Evolutionary conservation across 2,113 vertebrate species (phyloP), one percentile per base, ranked within the genome.

Genomic region (Leuciscus idus): DNA sequence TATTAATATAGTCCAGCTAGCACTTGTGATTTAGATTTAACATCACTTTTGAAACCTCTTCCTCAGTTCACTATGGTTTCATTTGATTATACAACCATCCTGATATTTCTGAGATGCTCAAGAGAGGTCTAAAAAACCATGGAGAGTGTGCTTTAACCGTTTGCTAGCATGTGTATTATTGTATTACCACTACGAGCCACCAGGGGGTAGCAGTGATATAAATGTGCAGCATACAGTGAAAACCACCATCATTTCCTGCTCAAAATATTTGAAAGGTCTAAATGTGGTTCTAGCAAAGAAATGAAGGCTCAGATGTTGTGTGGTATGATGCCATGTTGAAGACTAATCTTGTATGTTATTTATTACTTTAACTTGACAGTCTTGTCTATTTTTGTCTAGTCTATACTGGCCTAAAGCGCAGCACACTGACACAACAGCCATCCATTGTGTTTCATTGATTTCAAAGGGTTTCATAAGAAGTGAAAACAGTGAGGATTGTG

Each of bases 191-290:
- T 36, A 68, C 57, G 0, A 59, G 55, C 88, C 94, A 93, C 91
- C 87, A 91, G 93, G 87, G 81, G 91, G 90, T 74, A 72, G 80
- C 73, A 81, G 59, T 87, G 87, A 91, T 86, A 8, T 2, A 59
- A 4, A 39, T 62, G 23, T 64, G 81, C 5, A 23, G 70, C 36
- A n/a, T 43, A 43, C 70, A 72, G 68, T 43, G 36, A 83, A 46
- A 79, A 62, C 39, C 46, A 61, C 23, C 30, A 52, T 70, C 19
- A n/a, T 70, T 52, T 81, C 46, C 9, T 48, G 13, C 59, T 81
- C 59, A 81, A 62, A n/a, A 81, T 19, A 81, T 21, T 59, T 5
- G 1, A 15, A 46, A 8, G 66, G 36, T 73, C 36, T 43, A 73
- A 73, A 43, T 48, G 11, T 50, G 36, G 1, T 36, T 9, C 9